Evolutionary conservation across 2,113 vertebrate species (phyloP), one percentile per base, ranked within the genome.

Genomic region (Cricetomys ansorgei): DNA sequence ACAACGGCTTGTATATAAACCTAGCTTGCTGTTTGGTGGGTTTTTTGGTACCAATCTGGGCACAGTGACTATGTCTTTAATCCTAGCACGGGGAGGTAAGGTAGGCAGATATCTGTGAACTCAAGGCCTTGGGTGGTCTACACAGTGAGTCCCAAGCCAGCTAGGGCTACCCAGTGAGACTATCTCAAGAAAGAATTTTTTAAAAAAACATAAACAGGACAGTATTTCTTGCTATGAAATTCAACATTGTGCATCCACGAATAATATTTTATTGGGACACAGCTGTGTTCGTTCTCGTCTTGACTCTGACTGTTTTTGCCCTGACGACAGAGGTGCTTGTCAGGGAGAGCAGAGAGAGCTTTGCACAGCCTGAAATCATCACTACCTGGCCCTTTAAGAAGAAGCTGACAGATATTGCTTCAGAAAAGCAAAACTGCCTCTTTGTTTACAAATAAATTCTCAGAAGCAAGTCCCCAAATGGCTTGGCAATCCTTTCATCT

Each of bases 341-440:
- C 34, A 37, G 40, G 13, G 53, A 45, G 8, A 40, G 25, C 1
- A 6, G 0, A 16, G 0, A 16, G 1, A 34, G 53, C 29, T 29
- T 40, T 84, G 10, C 5, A 21, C 5, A 88, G 16, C 34, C 43
- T 45, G 13, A 62, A 83, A 45, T 31, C 65, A 25, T 80, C 43
- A 45, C 6, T 48, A 6, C 67, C n/a, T 45, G 59, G 59, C 27
- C 37, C 77, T 77, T 83, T 62, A 62, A 40, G 69, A 77, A 40
- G 80, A 84, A 25, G 13, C 50, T 40, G 11, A 17, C 34, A 43
- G 70, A 10, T n/a, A 25, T 31, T 40, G 7, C 40, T 53, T 70
- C 43, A 55, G 16, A 57, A 65, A 83, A 84, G 40, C n/a, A 40
- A 40, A 76, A 23, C 11, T 65, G 31, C 15, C 27, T 95, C 75